Base-by-base conservation (phyloP, 2,888 invertebrate species). In the Lepetodrilus schrolli region DNA sequence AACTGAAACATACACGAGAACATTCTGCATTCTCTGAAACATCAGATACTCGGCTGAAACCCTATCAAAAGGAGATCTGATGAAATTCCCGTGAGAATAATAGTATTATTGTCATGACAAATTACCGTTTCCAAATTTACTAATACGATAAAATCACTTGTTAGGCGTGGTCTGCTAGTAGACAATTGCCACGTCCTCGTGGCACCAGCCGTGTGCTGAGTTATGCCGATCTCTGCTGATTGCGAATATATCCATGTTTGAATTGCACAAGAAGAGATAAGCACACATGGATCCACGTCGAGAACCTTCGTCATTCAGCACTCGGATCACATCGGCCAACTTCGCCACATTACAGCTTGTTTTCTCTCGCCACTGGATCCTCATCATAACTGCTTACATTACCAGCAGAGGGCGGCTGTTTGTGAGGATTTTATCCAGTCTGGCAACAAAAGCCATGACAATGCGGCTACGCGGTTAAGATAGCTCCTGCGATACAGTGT, bases 91-190 rank as follows among this genome's bases (percentile, higher is more conserved):
- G 17, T 43, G 43, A 43, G 43, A 43, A 17, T 43, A 13, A 17
- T 43, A 13, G 13, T 17, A 43, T 43, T 17, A 13, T 17, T 17
- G 43, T 43, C 43, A 43, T 43, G 58, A 58, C 17, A 30, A 58
- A 58, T 58, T 58, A 58, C 21, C 30, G 58, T 58, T 58, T 58
- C 34, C 58, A 58, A 58, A 23, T 58, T 58, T 58, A 58, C 58
- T 58, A 7, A 58, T 30, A 17, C 34, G 58, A 58, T 58, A 58
- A 21, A 13, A 58, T 58, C 58, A 30, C 30, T 17, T 8, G 26
- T 58, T 10, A 13, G 13, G 58, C 58, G 58, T 30, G 26, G 26
- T 34, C 30, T 17, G 23, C 58, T 58, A 7, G 30, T 58, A 58
- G 58, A 58, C 58, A 58, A 58, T 58, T 58, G 58, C 58, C 58